Evolutionary conservation across 2,888 invertebrate genomes (phyloP).

Genomic region (Melipona beecheii): DNA sequence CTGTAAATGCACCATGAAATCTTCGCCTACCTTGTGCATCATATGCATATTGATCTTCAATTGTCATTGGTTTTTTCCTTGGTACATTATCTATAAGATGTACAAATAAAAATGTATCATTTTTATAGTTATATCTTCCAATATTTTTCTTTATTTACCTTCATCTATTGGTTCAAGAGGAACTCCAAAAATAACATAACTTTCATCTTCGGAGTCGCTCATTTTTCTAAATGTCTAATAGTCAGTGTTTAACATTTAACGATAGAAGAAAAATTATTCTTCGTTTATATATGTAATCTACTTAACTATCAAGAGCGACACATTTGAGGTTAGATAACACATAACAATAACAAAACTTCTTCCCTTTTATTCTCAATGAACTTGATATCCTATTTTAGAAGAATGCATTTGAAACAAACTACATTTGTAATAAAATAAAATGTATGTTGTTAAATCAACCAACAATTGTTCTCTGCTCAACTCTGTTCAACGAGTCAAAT

Average conservation of each 20-base stretch:
- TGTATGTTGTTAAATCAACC: not conserved
- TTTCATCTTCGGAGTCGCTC: slow-evolving; percentile 86
- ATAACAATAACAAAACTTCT: not conserved
- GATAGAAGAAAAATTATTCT: not conserved
- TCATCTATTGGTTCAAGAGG: slow-evolving; percentile 93
- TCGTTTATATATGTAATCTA: not conserved
- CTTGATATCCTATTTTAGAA: not conserved
- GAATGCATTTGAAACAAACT: not conserved
- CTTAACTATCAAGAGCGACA: slow-evolving; percentile 25
- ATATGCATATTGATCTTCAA: slow-evolving; percentile 95
- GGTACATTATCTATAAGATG: slow-evolving; percentile 89
- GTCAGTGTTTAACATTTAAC: not conserved
- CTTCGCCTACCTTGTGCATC: slow-evolving; percentile 95
- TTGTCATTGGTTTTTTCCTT: slow-evolving; percentile 90
- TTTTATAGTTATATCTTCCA: not conserved
- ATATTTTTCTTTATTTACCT: slow-evolving; percentile 85
- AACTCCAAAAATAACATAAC: slow-evolving; percentile 91
- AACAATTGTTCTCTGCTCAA: not conserved
- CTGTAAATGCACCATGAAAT: slow-evolving; percentile 99
- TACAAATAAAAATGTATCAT: not conserved
- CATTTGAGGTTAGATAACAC: slow-evolving; percentile 30
- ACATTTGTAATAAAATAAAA: not conserved
- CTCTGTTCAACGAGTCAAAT: not conserved
- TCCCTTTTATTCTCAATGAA: not conserved
- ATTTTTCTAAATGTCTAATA: slow-evolving; percentile 65